Evolutionary conservation across 2,888 invertebrate genomes (phyloP), one percentile per base, ranked within the genome.

Genomic region (Priocnemis perturbator): DNA sequence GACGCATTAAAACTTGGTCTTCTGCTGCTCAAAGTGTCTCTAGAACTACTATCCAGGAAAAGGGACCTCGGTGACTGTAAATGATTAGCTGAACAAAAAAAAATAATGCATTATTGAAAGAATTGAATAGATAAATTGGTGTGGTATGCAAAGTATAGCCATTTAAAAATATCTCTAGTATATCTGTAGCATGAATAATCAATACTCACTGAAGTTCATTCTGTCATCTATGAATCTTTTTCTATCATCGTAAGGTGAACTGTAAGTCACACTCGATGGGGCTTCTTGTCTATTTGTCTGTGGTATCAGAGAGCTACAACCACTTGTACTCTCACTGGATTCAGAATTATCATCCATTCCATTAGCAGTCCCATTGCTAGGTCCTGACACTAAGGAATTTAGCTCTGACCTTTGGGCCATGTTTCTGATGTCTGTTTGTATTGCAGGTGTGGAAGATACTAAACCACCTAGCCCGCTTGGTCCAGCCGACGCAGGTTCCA

Each of bases 251-350:
- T 82, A 86, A n/a, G 79, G 71, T 30, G 85, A 78, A 67, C 65
- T 81, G 57, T 85, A 87, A 37, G 69, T 76, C 20, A 74, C 71
- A 65, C 81, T 81, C 37, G 83, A 72, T 17, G 81, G 79, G 50
- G 78, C 83, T 58, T 88, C 87, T 76, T 88, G 86, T 75, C 88
- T 83, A 67, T 86, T 89, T 21, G 83, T 87, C 79, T 90, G 90
- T 4, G 90, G 90, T 74, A 90, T 89, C 61, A 91, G 88, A n/a
- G 91, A 91, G 67, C 91, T 91, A 81, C 91, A 91, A 26, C 91
- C 91, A 85, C 91, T 92, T 15, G 91, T 92, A 60, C 91, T 91
- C 80, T 91, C 92, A 74, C 91, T 91, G 75, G 91, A 91, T 79
- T 92, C 91, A 20, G 92, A 91, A 83, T 91, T 90, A 74, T 91